Evolutionary conservation across 2,888 invertebrate species (phyloP).

Genomic region (Junonia oenone): DNA sequence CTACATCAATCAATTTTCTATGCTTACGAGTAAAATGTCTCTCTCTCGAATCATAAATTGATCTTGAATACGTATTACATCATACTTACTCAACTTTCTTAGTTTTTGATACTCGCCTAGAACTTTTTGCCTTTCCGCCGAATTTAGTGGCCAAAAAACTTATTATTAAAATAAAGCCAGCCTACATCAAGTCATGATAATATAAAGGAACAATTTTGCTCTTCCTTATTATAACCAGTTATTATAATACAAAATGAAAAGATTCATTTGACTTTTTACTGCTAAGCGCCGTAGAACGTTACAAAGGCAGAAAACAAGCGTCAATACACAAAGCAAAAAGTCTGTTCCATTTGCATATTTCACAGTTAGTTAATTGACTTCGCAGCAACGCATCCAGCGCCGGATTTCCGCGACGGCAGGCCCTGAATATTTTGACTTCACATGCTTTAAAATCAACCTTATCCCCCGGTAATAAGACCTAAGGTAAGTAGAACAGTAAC

Average conservation of each 20-base stretch:
- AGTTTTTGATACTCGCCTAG: neutral
- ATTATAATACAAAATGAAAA: neutral
- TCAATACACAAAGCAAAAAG: conserved; percentile 31
- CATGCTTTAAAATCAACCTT: conserved; percentile 16
- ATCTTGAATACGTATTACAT: too few species aligned
- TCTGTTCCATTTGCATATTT: conserved; percentile 54
- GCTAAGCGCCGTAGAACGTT: conserved; percentile 15
- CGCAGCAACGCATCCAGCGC: conserved; percentile 38
- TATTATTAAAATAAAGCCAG: neutral
- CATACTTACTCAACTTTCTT: too few species aligned
- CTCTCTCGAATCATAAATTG: too few species aligned
- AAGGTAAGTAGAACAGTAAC: neutral
- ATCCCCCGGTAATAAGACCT: neutral
- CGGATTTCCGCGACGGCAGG: conserved; percentile 34
- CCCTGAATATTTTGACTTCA: conserved; percentile 19
- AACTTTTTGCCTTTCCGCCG: too few species aligned
- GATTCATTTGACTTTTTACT: neutral
- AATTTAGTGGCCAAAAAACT: too few species aligned
- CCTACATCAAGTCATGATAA: neutral
- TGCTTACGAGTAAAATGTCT: too few species aligned
- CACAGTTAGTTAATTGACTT: conserved; percentile 58
- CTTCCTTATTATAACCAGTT: neutral
- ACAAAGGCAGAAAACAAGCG: conserved; percentile 30
- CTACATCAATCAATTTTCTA: too few species aligned
- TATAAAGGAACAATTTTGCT: neutral